Percentiles rank a stretch among this genome's conserved stretches.
Evolutionary conservation across 2,797 vertebrate species (phyloP).

Genomic region (Urosaurus nigricauda): DNA sequence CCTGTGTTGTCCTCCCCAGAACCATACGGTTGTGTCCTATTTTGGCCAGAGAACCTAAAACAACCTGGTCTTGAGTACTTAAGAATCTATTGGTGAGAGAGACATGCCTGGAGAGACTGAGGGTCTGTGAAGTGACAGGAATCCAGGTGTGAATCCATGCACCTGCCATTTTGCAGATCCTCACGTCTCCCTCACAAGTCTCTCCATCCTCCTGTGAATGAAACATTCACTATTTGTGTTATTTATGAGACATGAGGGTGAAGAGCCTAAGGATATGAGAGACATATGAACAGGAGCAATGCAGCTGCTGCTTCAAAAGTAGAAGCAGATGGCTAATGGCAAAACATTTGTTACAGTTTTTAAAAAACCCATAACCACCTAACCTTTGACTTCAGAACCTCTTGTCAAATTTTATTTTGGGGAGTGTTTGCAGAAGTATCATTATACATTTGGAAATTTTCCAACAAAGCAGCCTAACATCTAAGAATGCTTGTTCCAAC

Average conservation of each 20-base stretch:
- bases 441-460: not conserved
- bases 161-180: too few relatives aligned
- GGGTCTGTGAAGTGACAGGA: too few relatives aligned
- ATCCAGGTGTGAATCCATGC: too few relatives aligned
- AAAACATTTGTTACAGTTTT: not conserved
- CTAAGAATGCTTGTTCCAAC: not conserved
- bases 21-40: not conserved
- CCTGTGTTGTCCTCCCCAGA: not conserved
- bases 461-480: not conserved
- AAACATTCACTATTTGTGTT: too few relatives aligned
- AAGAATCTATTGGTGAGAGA: not conserved
- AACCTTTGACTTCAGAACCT: not conserved
- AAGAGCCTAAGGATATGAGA: too few relatives aligned
- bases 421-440: not conserved
- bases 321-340: too few relatives aligned
- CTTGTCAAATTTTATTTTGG: not conserved
- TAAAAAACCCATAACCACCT: not conserved
- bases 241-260: too few relatives aligned
- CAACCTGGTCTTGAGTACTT: not conserved
- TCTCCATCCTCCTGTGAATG: too few relatives aligned
- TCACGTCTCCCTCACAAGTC: too few relatives aligned
- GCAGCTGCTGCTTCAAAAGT: too few relatives aligned
- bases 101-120: too few relatives aligned
- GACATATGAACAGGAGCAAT: too few relatives aligned
- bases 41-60: not conserved